phyloP scores from a whole-genome alignment of 1,140 invertebrate genomes.

The Colletes latitarsis region DNA sequence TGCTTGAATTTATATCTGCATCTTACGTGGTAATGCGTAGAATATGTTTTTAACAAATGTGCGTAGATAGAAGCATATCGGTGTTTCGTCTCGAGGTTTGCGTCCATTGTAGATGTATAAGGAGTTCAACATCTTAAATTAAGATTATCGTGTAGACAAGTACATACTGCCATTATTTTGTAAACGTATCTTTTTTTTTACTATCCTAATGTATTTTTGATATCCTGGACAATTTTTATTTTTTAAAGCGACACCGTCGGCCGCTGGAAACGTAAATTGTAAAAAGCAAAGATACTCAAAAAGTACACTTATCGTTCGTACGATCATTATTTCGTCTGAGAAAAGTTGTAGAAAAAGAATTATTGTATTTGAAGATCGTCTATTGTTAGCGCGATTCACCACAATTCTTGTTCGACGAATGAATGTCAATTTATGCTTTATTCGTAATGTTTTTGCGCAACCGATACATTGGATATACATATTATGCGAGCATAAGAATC shows the following conservation, averaged over 20 bases:
- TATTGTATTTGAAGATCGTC: too few relatives aligned
- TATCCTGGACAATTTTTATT: conserved; percentile 15
- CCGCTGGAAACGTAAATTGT: background rate
- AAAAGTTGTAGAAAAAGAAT: too few relatives aligned
- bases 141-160: conserved; percentile 27
- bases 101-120: conserved; percentile 20
- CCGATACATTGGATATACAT: too few relatives aligned
- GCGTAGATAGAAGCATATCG: background rate
- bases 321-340: too few relatives aligned
- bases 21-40: background rate
- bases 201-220: conserved; percentile 24
- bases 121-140: conserved; percentile 16
- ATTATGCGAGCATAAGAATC: too few relatives aligned
- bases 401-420: too few relatives aligned
- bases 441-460: too few relatives aligned
- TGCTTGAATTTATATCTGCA: background rate
- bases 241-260: background rate
- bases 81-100: conserved; percentile 3
- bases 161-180: conserved; percentile 50
- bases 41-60: background rate
- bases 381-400: too few relatives aligned
- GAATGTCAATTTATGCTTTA: too few relatives aligned
- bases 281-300: conserved; percentile 1
- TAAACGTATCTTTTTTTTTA: conserved; percentile 43
- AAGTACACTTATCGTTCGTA: too few relatives aligned